A percentile compares a stretch with the other conserved stretches of the same genome.
phyloP scores from a whole-genome alignment of 2,113 vertebrate genomes.

The Motacilla tschutschensis region DNA sequence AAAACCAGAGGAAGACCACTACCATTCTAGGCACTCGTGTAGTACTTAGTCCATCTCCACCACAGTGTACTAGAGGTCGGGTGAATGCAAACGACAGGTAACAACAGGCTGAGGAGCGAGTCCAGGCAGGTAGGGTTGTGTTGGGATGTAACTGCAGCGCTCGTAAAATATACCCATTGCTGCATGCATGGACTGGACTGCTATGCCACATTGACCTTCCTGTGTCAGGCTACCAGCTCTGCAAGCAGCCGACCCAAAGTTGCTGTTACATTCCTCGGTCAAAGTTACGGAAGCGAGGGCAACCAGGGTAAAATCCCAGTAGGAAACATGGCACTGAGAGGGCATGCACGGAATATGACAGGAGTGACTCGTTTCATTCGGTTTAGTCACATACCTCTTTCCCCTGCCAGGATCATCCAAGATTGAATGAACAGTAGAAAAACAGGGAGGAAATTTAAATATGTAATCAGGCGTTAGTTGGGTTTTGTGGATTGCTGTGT shows the following conservation, averaged over 20 bases:
- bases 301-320: constrained; percentile 72
- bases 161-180: constrained; percentile 71
- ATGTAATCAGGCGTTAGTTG: constrained; percentile 82
- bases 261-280: constrained; percentile 80
- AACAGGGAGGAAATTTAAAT: constrained; percentile 93
- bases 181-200: constrained; percentile 76
- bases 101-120: constrained; percentile 75
- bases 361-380: constrained; percentile 80
- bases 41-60: constrained; percentile 50
- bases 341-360: constrained; percentile 89
- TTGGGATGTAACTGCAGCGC: constrained; percentile 79
- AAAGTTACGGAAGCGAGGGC: constrained; percentile 77
- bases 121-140: constrained; percentile 73
- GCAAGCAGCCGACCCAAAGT: constrained; percentile 81
- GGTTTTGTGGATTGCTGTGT: constrained; percentile 66
- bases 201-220: constrained; percentile 71
- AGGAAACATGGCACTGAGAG: constrained; percentile 80
- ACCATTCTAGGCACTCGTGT: constrained; percentile 54
- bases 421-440: constrained; percentile 86
- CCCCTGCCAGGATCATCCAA: constrained; percentile 92
- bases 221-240: constrained; percentile 70
- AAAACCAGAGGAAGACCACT: constrained; percentile 68
- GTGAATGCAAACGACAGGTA: constrained; percentile 75
- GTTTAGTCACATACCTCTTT: constrained; percentile 95
- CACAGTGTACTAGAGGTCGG: constrained; percentile 45